phyloP scores from a whole-genome alignment of 2,888 invertebrate species.

The Pseudolycoriella hygida region DNA sequence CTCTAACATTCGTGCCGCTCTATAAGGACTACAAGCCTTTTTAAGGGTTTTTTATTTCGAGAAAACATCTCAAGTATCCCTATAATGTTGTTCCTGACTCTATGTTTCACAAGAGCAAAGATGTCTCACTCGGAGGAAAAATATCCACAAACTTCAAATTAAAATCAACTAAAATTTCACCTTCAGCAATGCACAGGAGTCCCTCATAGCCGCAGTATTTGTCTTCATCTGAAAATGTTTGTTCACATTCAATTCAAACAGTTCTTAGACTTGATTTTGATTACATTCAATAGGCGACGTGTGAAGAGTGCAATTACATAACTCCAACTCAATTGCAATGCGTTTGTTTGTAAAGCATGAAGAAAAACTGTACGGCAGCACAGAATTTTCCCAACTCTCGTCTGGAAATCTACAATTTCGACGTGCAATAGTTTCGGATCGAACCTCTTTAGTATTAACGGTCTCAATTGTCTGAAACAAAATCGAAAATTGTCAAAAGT shows the following conservation, averaged over 20 bases:
- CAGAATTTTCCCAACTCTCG: slow-evolving; percentile 11
- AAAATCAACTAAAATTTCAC: not conserved
- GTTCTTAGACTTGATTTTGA: too few species aligned
- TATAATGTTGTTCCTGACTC: too few species aligned
- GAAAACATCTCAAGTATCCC: too few species aligned
- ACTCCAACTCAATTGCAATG: slow-evolving; percentile 15
- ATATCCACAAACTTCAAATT: too few species aligned
- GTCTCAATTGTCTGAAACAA: slow-evolving; percentile 17
- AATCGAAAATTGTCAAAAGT: not conserved
- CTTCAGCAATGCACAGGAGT: not conserved
- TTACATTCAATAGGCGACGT: slow-evolving; percentile 15
- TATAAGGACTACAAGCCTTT: too few species aligned
- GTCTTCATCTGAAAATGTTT: not conserved
- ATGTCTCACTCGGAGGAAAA: too few species aligned
- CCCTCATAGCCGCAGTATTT: slow-evolving; percentile 2
- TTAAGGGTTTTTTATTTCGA: too few species aligned
- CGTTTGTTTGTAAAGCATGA: slow-evolving; percentile 18
- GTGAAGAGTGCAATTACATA: slow-evolving; percentile 20
- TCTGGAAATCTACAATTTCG: slow-evolving; percentile 19
- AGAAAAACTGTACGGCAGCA: slow-evolving; percentile 16
- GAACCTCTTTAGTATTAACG: slow-evolving; percentile 16
- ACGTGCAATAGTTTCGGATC: slow-evolving; percentile 12
- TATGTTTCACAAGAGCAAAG: too few species aligned
- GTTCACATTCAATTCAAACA: not conserved
- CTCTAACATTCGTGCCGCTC: too few species aligned